Conservation (phyloP, 2,888 invertebrate genomes). For the Sabellastarte sp. region DNA sequence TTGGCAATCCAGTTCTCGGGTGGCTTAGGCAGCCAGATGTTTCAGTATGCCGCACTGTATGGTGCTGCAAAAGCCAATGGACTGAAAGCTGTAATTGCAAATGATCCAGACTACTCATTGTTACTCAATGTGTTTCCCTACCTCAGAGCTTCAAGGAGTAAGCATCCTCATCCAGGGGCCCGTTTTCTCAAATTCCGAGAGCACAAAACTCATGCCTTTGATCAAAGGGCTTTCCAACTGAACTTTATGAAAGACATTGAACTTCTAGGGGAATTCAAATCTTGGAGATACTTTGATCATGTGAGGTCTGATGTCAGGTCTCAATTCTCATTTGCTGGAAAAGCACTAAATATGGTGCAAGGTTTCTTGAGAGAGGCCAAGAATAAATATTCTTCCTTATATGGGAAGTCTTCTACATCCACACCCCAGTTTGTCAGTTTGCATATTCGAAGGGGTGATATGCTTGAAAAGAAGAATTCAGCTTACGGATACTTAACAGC, state of each 20-base stretch:
- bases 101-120: neutral
- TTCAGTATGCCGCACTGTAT: conserved; percentile 30
- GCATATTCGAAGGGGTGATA: conserved; percentile 30
- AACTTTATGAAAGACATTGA: conserved; percentile 28
- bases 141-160: neutral
- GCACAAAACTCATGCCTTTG: conserved; percentile 21
- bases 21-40: conserved; percentile 31
- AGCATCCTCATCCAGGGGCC: conserved; percentile 7
- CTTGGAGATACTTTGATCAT: conserved; percentile 32
- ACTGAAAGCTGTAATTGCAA: conserved; percentile 17
- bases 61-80: conserved; percentile 28
- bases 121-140: neutral
- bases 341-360: conserved; percentile 7
- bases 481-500: conserved; percentile 23
- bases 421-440: conserved; percentile 21
- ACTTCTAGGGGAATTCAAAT: conserved; percentile 29
- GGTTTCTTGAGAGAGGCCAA: conserved; percentile 14
- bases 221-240: conserved; percentile 20
- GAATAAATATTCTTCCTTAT: no score
- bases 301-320: conserved; percentile 22
- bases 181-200: conserved; percentile 18
- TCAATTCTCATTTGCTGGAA: conserved; percentile 20
- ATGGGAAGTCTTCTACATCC: no score
- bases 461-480: conserved; percentile 19
- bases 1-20: conserved; percentile 22